Percentiles rank a stretch among this genome's conserved stretches.
Conservation (phyloP, 2,888 invertebrate genomes). For the Meghimatium bilineatum region DNA sequence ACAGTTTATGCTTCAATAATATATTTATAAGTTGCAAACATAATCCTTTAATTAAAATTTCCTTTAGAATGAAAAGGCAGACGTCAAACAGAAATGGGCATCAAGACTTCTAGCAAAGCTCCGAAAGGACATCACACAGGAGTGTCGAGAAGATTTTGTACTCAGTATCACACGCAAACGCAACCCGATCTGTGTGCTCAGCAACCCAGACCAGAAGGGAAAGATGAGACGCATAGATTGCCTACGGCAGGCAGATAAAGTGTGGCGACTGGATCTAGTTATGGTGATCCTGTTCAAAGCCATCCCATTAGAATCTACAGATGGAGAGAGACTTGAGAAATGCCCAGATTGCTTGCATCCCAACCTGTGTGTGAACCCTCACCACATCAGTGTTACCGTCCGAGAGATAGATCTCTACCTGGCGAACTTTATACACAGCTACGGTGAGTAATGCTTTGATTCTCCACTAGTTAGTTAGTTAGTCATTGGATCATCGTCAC, state of each 20-base stretch:
- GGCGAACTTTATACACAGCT: constrained; percentile 98
- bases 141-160: constrained; percentile 98
- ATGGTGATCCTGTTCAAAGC: constrained; percentile 99
- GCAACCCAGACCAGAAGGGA: constrained; percentile 99
- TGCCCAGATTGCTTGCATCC: constrained; percentile 98
- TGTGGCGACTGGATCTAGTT: constrained; percentile 98
- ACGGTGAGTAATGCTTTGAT: constrained; percentile 83
- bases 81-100: constrained; percentile 99
- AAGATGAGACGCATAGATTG: constrained; percentile 99
- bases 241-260: constrained; percentile 98
- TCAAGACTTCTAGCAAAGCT: constrained; percentile 96
- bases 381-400: constrained; percentile 99
- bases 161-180: constrained; percentile 91
- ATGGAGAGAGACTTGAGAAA: constrained; percentile 98
- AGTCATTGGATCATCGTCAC: too few species aligned
- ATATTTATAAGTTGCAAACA: background rate
- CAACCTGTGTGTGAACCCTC: constrained; percentile 98
- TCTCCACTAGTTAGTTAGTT: too few species aligned
- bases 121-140: constrained; percentile 98
- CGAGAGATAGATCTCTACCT: constrained; percentile 98
- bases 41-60: background rate
- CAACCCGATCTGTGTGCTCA: constrained; percentile 97
- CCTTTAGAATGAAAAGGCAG: constrained; percentile 95
- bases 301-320: constrained; percentile 98
- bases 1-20: background rate